Conservation (phyloP, 2,797 vertebrate genomes). For the Enteromius unitaeniatus region DNA sequence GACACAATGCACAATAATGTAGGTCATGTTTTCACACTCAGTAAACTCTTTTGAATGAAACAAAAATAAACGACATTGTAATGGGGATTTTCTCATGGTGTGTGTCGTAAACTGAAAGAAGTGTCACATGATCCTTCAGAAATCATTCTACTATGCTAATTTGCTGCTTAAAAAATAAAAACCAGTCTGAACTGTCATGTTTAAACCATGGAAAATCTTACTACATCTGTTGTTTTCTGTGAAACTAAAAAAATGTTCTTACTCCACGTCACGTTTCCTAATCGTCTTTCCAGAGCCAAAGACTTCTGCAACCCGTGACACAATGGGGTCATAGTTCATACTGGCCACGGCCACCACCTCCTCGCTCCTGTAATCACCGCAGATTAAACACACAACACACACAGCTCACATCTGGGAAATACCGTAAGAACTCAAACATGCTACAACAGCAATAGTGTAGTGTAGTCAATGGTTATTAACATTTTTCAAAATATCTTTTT, state of each 20-base stretch:
- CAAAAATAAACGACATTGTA: not conserved
- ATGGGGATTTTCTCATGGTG: not conserved
- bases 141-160: not conserved
- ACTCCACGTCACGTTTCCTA: constrained; percentile 98
- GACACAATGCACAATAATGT: not conserved
- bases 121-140: not conserved
- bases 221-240: constrained; percentile 8
- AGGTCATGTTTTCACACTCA: not conserved
- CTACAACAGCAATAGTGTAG: not conserved
- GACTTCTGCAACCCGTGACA: constrained; percentile 96
- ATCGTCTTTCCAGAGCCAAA: constrained; percentile 92
- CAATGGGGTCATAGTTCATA: constrained; percentile 98
- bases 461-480: too few relatives aligned
- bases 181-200: not conserved
- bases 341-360: constrained; percentile 97
- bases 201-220: not conserved
- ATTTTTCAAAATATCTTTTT: not conserved
- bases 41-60: not conserved
- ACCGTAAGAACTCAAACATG: not conserved
- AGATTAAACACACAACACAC: constrained; percentile 42
- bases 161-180: not conserved
- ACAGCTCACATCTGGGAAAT: not conserved
- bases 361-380: constrained; percentile 83
- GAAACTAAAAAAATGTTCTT: constrained; percentile 75
- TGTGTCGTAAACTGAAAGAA: not conserved